Percentiles rank a stretch among this genome's conserved stretches.
Conservation (phyloP, 2,888 invertebrate species). For the Aradus depressus region DNA sequence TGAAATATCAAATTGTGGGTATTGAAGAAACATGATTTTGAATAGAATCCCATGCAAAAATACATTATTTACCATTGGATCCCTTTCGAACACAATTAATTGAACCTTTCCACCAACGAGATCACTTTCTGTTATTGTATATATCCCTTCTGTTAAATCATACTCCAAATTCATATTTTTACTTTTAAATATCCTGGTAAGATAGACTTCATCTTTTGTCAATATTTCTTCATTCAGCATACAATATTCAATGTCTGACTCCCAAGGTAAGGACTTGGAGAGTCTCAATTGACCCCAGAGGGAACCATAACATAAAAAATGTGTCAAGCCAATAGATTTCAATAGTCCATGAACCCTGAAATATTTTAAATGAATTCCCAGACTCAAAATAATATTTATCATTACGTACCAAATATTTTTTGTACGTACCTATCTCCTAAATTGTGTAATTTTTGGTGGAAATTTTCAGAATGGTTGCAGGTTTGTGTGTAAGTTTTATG, state of each 20-base stretch:
- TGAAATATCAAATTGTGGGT: too few relatives aligned
- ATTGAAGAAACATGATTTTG: background rate
- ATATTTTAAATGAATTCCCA: too few relatives aligned
- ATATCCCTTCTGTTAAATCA: slow-evolving; percentile 42
- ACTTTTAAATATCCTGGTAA: slow-evolving; percentile 41
- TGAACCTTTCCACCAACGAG: slow-evolving; percentile 36
- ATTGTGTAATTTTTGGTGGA: slow-evolving; percentile 34
- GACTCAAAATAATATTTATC: background rate
- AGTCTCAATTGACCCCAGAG: slow-evolving; percentile 46
- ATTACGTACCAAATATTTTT: background rate
- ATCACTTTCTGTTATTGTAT: slow-evolving; percentile 36
- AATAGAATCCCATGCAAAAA: background rate
- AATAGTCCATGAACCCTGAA: slow-evolving; percentile 38
- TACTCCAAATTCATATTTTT: slow-evolving; percentile 40
- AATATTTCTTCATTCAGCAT: slow-evolving; percentile 40
- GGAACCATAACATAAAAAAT: slow-evolving; percentile 46
- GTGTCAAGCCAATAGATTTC: slow-evolving; percentile 39
- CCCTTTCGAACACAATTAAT: slow-evolving; percentile 43
- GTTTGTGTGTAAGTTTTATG: slow-evolving; percentile 32
- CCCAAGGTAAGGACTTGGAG: slow-evolving; percentile 45
- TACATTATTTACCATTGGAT: slow-evolving; percentile 36
- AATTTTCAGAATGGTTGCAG: slow-evolving; percentile 35
- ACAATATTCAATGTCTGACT: slow-evolving; percentile 43
- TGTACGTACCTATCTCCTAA: slow-evolving; percentile 33
- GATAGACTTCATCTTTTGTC: slow-evolving; percentile 39